Percentiles rank a stretch among this genome's conserved stretches.
Conservation (phyloP, 2,888 invertebrate genomes). For the Diachrysia chrysitis region DNA sequence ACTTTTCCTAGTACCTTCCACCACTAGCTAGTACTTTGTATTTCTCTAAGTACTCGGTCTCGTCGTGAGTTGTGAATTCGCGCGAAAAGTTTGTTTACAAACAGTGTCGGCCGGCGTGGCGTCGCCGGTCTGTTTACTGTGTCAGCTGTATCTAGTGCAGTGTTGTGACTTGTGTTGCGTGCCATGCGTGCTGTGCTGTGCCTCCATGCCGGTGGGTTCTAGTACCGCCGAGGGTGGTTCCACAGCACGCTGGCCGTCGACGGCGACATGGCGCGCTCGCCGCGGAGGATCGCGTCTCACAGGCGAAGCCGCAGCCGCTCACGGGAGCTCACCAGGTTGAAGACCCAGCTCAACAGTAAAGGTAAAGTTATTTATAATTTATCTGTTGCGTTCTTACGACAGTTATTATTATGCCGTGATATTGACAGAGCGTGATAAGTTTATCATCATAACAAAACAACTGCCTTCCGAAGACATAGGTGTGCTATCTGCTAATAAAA, state of each 20-base stretch:
- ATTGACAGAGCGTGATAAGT: slow-evolving; percentile 42
- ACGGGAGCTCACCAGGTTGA: slow-evolving; percentile 77
- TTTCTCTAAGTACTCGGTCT: slow-evolving; percentile 38
- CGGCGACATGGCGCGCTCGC: slow-evolving; percentile 81
- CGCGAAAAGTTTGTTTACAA: slow-evolving; percentile 60
- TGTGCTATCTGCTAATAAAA: slow-evolving; percentile 22
- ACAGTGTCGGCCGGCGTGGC: slow-evolving; percentile 43
- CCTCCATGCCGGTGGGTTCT: slow-evolving; percentile 27
- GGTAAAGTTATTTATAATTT: slow-evolving; percentile 62
- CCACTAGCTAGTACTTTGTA: slow-evolving; percentile 44
- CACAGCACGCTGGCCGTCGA: slow-evolving; percentile 37
- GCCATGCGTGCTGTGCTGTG: slow-evolving; percentile 17
- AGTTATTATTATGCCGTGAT: slow-evolving; percentile 10
- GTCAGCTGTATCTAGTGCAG: slow-evolving; percentile 48
- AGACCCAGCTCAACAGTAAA: slow-evolving; percentile 82
- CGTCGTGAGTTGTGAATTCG: slow-evolving; percentile 43
- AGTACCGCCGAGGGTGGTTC: slow-evolving; percentile 38
- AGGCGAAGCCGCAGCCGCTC: slow-evolving; percentile 79
- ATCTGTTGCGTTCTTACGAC: background rate
- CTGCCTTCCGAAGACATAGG: slow-evolving; percentile 29
- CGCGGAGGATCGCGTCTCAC: slow-evolving; percentile 78
- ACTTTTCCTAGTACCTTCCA: slow-evolving; percentile 37
- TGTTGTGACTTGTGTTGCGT: slow-evolving; percentile 45
- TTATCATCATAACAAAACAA: slow-evolving; percentile 50
- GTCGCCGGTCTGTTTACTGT: slow-evolving; percentile 25